These are phyloP conservation scores for Sakesphorus luctuosus DNA, from an alignment of 2,113 vertebrate genomes.

Conservation along the genomic window DNA sequence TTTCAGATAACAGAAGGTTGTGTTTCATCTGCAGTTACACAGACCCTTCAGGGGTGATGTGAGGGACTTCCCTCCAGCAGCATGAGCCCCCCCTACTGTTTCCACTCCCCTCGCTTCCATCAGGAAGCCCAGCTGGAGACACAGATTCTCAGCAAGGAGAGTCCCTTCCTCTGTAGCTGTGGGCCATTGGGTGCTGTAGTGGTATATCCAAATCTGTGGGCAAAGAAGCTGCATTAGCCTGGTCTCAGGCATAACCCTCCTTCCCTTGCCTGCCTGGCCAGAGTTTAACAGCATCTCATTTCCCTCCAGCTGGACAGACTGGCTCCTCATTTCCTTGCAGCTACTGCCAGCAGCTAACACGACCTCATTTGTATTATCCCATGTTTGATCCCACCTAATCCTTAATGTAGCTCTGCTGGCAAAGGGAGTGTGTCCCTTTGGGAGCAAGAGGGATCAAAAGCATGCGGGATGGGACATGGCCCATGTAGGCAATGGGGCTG, in stretches of 20 bases:
- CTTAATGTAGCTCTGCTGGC: not conserved
- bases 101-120: not conserved
- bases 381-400: not conserved
- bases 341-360: not conserved
- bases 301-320: not conserved
- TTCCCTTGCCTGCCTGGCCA: not conserved
- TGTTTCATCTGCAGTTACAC: not conserved
- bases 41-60: not conserved
- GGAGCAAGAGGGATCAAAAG: not conserved
- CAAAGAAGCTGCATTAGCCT: not conserved
- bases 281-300: not conserved
- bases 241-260: not conserved
- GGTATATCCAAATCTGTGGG: not conserved
- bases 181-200: too few relatives aligned
- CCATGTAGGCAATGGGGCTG: accelerated
- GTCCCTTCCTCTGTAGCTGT: not conserved
- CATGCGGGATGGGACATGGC: accelerated
- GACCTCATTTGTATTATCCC: not conserved
- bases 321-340: not conserved
- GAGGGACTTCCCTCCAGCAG: accelerated
- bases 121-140: not conserved
- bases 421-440: accelerated
- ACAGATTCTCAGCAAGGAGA: not conserved
- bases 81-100: not conserved
- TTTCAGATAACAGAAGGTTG: not conserved